Conservation (phyloP, 1,140 invertebrate species). For the Linepithema humile region DNA sequence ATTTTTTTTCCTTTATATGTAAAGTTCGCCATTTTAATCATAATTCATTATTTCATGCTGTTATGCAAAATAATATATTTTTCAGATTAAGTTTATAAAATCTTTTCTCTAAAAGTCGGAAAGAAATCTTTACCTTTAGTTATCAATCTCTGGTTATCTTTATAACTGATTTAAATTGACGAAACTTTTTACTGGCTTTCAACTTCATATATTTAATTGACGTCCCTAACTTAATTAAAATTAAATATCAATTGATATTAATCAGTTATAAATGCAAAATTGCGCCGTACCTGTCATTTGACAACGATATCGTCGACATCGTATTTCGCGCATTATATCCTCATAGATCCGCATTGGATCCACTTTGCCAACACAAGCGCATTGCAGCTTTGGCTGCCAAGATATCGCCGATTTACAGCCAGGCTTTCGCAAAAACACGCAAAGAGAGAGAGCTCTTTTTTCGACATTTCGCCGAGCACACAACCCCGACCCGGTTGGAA, state of each 20-base stretch:
- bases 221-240: background rate
- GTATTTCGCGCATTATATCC: background rate
- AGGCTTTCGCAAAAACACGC: background rate
- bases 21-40: background rate
- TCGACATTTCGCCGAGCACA: background rate
- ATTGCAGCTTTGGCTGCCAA: background rate
- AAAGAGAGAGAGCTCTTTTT: background rate
- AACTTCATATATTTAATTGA: background rate
- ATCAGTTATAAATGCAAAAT: background rate
- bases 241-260: too few species aligned
- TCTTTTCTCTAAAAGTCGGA: too few species aligned
- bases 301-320: too few species aligned
- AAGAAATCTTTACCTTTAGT: too few species aligned
- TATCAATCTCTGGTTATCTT: background rate
- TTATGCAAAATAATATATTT: background rate
- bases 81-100: too few species aligned
- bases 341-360: background rate
- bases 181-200: background rate
- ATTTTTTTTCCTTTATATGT: background rate
- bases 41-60: background rate
- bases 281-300: background rate
- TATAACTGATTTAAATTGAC: background rate
- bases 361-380: constrained; percentile 5
- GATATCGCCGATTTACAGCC: constrained; percentile 8
- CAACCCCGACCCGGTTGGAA: background rate